Evolutionary conservation across 2,888 invertebrate genomes (phyloP).

Genomic region (Monoplex corrugatus): DNA sequence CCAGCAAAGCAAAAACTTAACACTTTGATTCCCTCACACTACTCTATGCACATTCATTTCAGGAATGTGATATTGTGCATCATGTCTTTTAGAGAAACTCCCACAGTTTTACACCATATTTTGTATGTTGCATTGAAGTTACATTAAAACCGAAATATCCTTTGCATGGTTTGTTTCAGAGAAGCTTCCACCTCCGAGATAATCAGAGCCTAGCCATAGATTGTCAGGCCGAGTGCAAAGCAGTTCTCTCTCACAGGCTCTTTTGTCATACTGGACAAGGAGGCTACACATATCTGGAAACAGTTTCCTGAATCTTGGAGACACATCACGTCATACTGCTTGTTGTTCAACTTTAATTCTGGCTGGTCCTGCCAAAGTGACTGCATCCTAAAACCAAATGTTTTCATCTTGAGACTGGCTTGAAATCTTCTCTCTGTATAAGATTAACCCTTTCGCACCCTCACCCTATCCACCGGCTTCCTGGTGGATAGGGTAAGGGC

Average conservation of each 20-base stretch:
- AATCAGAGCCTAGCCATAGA: background rate
- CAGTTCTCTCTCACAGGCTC: no score
- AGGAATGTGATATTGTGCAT: background rate
- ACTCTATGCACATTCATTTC: background rate
- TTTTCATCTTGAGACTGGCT: no score
- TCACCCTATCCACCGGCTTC: no score
- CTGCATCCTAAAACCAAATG: no score
- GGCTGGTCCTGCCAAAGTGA: no score
- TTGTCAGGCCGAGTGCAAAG: background rate
- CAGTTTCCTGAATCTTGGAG: background rate
- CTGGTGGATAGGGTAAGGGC: no score
- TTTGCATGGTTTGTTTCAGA: slow-evolving; percentile 34
- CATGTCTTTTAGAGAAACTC: background rate
- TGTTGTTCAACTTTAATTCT: no score
- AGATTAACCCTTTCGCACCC: no score
- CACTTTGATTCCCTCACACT: background rate
- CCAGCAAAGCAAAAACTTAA: background rate
- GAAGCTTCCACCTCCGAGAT: slow-evolving; percentile 13
- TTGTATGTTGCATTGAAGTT: no score
- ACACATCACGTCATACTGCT: background rate
- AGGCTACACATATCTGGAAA: background rate
- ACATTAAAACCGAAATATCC: no score
- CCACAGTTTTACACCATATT: background rate
- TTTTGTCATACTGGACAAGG: background rate
- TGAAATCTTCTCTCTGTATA: no score